Percentiles rank a stretch among this genome's conserved stretches.
phyloP scores from a whole-genome alignment of 2,797 vertebrate genomes.

The Macropus fuliginosus region DNA sequence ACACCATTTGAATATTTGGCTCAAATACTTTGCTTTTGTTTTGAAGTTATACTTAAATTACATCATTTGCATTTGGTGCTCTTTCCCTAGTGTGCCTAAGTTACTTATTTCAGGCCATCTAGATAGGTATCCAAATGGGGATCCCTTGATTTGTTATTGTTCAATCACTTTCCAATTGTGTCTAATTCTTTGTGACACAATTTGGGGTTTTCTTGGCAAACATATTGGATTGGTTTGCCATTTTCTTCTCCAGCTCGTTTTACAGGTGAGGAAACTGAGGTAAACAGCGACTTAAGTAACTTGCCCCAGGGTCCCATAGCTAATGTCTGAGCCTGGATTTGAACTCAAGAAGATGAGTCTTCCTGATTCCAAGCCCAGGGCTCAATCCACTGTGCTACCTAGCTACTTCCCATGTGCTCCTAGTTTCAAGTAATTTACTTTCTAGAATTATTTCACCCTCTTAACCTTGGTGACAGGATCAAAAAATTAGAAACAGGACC shows the following conservation, averaged over 20 bases:
- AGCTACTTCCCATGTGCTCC: neutral
- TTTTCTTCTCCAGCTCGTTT: neutral
- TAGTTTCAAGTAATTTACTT: neutral
- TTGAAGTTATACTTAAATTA: neutral
- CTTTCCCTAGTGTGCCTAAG: neutral
- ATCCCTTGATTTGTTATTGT: neutral
- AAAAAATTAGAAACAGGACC: neutral
- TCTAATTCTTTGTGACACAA: neutral
- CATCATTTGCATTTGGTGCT: slow-evolving; percentile 7
- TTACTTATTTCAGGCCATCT: neutral
- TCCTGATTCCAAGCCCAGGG: neutral
- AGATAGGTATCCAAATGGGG: neutral
- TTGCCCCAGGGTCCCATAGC: neutral
- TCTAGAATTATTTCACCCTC: neutral
- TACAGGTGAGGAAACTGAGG: neutral
- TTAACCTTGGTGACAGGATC: neutral
- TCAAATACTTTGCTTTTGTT: neutral
- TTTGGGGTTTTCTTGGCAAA: neutral
- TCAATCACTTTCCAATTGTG: neutral
- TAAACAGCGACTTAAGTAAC: neutral
- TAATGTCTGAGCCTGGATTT: neutral
- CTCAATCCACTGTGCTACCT: neutral
- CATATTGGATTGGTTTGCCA: neutral
- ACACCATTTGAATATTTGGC: neutral
- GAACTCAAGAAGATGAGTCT: neutral